Evolutionary conservation across 1,140 invertebrate genomes (phyloP).

Genomic region (Diorhabda sublineata): DNA sequence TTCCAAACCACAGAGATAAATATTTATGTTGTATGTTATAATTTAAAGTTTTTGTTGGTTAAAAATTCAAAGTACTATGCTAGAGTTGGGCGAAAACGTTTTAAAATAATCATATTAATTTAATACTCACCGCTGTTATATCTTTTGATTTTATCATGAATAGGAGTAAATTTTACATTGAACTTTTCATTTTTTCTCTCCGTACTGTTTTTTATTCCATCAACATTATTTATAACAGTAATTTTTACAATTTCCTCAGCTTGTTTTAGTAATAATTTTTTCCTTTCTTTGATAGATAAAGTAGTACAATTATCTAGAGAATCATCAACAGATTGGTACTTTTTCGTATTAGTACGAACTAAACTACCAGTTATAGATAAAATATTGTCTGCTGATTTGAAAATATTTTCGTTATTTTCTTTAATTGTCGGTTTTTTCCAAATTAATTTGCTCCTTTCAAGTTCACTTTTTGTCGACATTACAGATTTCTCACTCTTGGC

Average conservation of each 20-base stretch:
- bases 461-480: not conserved
- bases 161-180: conserved; percentile 6
- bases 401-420: conserved; percentile 7
- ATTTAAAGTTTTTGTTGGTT: too few species aligned
- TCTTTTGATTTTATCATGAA: conserved; percentile 20
- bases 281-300: conserved; percentile 24
- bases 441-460: conserved; percentile 5
- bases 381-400: conserved; percentile 25
- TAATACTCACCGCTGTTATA: conserved; percentile 17
- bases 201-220: not conserved
- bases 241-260: conserved; percentile 17
- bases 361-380: conserved; percentile 15
- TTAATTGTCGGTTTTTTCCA: conserved; percentile 15
- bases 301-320: conserved; percentile 18
- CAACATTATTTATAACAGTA: not conserved
- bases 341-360: conserved; percentile 4
- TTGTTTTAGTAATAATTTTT: conserved; percentile 24
- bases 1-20: too few species aligned
- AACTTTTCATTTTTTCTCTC: not conserved
- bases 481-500: not conserved
- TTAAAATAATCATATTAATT: too few species aligned
- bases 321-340: conserved; percentile 23
- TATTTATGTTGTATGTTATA: too few species aligned
- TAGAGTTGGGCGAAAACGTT: too few species aligned
- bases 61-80: too few species aligned